phyloP scores from a whole-genome alignment of 2,797 vertebrate genomes.

The Tiaroga cobitis region DNA sequence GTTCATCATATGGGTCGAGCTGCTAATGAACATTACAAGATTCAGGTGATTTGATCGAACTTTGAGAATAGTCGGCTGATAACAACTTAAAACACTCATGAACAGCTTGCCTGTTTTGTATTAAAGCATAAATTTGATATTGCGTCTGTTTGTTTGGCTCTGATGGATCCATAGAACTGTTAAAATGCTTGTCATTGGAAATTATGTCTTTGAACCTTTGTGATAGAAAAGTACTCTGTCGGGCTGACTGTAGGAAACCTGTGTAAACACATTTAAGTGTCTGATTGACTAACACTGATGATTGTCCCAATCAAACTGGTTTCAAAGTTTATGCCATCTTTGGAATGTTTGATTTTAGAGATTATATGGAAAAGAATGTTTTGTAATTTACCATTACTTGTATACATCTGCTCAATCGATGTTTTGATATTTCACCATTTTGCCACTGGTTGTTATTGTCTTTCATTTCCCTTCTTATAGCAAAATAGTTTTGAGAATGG shows the following conservation, averaged over 20 bases:
- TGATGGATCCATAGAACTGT: constrained; percentile 4
- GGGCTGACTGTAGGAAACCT: constrained; percentile 15
- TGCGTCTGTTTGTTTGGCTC: not conserved
- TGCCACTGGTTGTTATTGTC: constrained; percentile 23
- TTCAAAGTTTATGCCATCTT: constrained; percentile 25
- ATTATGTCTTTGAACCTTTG: constrained; percentile 5
- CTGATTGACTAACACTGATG: constrained; percentile 42
- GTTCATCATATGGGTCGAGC: constrained; percentile 4
- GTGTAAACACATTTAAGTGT: constrained; percentile 38
- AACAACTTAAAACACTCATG: constrained; percentile 13
- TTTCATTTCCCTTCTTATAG: not conserved
- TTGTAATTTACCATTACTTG: constrained; percentile 42
- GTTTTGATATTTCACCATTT: constrained; percentile 28
- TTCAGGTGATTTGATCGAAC: not conserved
- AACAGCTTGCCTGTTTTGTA: constrained; percentile 20
- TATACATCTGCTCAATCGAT: constrained; percentile 33
- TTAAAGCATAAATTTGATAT: constrained; percentile 27
- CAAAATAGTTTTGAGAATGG: not conserved
- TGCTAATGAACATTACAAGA: constrained; percentile 28
- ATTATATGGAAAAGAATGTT: constrained; percentile 29
- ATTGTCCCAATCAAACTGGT: constrained; percentile 45
- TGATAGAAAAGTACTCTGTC: constrained; percentile 21
- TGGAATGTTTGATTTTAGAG: constrained; percentile 52
- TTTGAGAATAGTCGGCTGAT: constrained; percentile 10
- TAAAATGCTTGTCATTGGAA: not conserved